Evolutionary conservation across 1,140 invertebrate species (phyloP).

Genomic region (Cydia fagiglandana): DNA sequence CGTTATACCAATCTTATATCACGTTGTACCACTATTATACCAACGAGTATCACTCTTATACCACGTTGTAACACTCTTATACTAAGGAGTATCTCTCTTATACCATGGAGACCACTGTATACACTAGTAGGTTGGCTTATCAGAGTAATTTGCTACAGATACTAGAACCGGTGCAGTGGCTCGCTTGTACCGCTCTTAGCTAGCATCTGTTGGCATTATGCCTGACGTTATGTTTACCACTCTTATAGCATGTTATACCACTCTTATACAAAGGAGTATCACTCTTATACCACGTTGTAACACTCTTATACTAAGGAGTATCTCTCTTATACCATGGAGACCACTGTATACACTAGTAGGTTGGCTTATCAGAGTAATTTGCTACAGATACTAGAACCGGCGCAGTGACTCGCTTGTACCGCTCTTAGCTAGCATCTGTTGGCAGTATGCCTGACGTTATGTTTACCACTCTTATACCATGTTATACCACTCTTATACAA

Average conservation of each 20-base stretch:
- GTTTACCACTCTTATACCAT: no score
- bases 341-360: no score
- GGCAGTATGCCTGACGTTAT: not conserved
- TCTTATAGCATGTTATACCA: not conserved
- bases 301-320: not conserved
- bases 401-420: slow-evolving; percentile 22
- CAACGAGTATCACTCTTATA: no score
- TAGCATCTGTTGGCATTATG: not conserved
- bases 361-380: no score
- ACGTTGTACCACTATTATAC: no score
- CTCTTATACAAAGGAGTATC: not conserved
- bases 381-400: not conserved
- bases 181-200: not conserved
- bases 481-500: not conserved
- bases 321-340: not conserved
- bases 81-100: not conserved
- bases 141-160: no score
- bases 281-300: not conserved
- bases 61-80: not conserved
- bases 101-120: no score
- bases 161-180: slow-evolving; percentile 21
- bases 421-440: not conserved
- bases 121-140: no score
- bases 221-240: not conserved
- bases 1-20: not conserved